Evolutionary conservation across 2,797 vertebrate species (phyloP).

Genomic region (Pangasius macronema): DNA sequence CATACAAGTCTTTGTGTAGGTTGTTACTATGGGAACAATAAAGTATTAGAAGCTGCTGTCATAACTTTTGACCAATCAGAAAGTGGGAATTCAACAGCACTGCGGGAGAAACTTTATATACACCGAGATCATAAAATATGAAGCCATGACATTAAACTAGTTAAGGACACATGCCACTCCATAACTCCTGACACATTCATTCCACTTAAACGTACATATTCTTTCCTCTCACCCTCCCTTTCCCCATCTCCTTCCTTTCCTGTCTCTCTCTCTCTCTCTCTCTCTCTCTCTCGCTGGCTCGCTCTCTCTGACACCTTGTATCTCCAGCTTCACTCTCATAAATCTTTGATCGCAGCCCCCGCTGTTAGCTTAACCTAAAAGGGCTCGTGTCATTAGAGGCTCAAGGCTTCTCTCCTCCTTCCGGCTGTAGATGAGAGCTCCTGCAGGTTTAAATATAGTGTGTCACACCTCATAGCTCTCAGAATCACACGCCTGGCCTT

Average conservation of each 20-base stretch:
- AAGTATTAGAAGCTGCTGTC: not conserved
- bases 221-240: not conserved
- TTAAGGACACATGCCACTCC: slow-evolving; percentile 1
- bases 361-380: slow-evolving; percentile 44
- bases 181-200: not conserved
- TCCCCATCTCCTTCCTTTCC: slow-evolving; percentile 7
- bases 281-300: slow-evolving; percentile 41
- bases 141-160: not conserved
- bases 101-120: not conserved
- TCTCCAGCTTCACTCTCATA: slow-evolving; percentile 31
- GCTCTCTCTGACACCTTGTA: slow-evolving; percentile 40
- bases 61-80: not conserved
- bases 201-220: slow-evolving; percentile 3
- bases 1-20: not conserved
- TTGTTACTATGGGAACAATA: not conserved
- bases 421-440: slow-evolving; percentile 46
- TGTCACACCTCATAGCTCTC: slow-evolving; percentile 45
- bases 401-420: slow-evolving; percentile 57
- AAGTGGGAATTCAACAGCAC: not conserved
- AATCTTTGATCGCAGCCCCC: slow-evolving; percentile 58
- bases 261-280: slow-evolving; percentile 31
- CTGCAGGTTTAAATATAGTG: slow-evolving; percentile 47
- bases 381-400: slow-evolving; percentile 25
- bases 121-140: not conserved
- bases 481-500: slow-evolving; percentile 48